Percentiles rank a stretch among this genome's conserved stretches.
Evolutionary conservation across 2,888 invertebrate species (phyloP).

Genomic region (Agonopterix alstromeriana): DNA sequence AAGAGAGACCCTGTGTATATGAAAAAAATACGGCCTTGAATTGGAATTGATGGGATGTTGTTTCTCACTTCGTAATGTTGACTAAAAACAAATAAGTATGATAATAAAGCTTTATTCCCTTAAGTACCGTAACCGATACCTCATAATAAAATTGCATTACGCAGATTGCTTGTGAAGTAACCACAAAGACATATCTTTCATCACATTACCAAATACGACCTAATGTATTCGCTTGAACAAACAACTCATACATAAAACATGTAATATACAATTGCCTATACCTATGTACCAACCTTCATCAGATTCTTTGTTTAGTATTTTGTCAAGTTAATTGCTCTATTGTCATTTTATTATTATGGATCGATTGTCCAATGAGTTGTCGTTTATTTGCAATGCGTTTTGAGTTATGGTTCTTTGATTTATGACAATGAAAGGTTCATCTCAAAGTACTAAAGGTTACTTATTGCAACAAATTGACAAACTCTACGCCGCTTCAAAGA

Average conservation of each 20-base stretch:
- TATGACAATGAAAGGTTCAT: constrained; percentile 12
- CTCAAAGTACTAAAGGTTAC: neutral
- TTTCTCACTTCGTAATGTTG: constrained; percentile 16
- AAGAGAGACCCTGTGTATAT: neutral
- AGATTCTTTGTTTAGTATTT: constrained; percentile 48
- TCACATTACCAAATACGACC: constrained; percentile 46
- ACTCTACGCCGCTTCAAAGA: neutral
- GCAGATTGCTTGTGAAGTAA: constrained; percentile 37
- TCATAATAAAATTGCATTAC: constrained; percentile 37
- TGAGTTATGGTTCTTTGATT: constrained; percentile 21
- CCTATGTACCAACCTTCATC: constrained; percentile 34
- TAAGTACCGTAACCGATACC: constrained; percentile 34
- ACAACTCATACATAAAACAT: constrained; percentile 33
- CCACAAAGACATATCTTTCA: constrained; percentile 48
- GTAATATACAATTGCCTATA: constrained; percentile 15
- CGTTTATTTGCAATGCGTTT: constrained; percentile 25
- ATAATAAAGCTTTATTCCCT: constrained; percentile 26
- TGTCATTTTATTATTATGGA: constrained; percentile 45
- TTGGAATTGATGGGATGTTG: constrained; percentile 9
- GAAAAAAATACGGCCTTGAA: constrained; percentile 21
- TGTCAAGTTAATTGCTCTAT: constrained; percentile 55
- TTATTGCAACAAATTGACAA: neutral
- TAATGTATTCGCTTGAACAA: constrained; percentile 39
- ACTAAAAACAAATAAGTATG: constrained; percentile 15
- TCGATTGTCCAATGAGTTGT: constrained; percentile 33